phyloP scores from a whole-genome alignment of 2,888 invertebrate genomes.

The Callyntrura sp. region DNA sequence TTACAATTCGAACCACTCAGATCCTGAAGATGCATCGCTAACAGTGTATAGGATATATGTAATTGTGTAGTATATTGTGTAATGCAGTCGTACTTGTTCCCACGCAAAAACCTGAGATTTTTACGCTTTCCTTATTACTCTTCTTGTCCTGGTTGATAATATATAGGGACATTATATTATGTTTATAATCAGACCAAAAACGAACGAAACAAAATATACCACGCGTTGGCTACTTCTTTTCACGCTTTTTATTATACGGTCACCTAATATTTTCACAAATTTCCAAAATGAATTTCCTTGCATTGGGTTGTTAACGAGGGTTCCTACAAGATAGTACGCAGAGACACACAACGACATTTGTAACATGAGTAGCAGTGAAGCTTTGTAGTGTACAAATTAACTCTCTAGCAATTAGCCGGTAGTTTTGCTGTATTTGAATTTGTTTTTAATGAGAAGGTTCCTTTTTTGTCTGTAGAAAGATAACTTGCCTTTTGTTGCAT shows the following conservation, averaged over 20 bases:
- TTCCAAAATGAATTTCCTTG: background rate
- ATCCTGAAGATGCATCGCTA: background rate
- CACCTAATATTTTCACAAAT: background rate
- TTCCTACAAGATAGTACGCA: background rate
- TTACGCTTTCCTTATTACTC: conserved; percentile 33
- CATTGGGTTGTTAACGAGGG: background rate
- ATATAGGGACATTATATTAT: background rate
- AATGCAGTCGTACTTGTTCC: conserved; percentile 15
- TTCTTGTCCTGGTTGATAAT: conserved; percentile 36
- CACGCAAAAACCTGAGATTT: background rate
- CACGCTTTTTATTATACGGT: background rate
- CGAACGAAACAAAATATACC: conserved; percentile 2
- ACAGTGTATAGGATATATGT: no score
- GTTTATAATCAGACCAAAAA: background rate
- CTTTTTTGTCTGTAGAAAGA: conserved; percentile 19
- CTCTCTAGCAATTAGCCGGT: conserved; percentile 32
- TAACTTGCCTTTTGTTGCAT: conserved; percentile 17
- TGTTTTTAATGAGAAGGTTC: conserved; percentile 40
- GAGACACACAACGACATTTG: no score
- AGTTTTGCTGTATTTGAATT: conserved; percentile 38
- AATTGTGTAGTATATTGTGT: background rate
- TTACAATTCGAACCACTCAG: background rate
- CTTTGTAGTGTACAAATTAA: conserved; percentile 30
- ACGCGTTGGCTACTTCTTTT: conserved; percentile 37
- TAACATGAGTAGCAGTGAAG: background rate